Evolutionary conservation across 37 sponge, comb jelly and placozoan species (phyloP).

Genomic region (Cladorhizidae sp.): DNA sequence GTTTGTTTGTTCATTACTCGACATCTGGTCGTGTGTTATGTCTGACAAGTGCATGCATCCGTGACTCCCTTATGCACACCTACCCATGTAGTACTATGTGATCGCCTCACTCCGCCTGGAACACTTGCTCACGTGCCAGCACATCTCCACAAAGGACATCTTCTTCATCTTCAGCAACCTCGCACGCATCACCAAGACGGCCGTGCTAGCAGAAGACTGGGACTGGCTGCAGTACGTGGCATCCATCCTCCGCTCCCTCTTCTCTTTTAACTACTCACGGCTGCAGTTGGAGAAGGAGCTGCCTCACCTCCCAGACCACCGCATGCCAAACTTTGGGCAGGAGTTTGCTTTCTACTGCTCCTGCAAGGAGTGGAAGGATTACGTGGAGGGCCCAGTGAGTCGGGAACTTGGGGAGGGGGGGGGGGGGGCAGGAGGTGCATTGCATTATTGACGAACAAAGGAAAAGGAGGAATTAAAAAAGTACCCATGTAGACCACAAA

Average conservation of each 20-base stretch:
- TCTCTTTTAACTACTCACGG: neutral
- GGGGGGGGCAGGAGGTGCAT: no score
- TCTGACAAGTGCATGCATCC: neutral
- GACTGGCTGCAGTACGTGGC: slow-evolving; percentile 57
- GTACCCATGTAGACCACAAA: no score
- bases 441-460: no score
- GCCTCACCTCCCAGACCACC: slow-evolving; percentile 37
- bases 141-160: slow-evolving; percentile 6
- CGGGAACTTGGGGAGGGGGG: no score
- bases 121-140: slow-evolving; percentile 6
- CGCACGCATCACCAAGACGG: neutral
- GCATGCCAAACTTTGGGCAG: slow-evolving; percentile 49
- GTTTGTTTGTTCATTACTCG: neutral
- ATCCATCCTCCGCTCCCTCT: slow-evolving; percentile 20
- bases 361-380: slow-evolving; percentile 59
- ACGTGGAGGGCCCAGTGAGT: slow-evolving; percentile 53
- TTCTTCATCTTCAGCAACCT: slow-evolving; percentile 34
- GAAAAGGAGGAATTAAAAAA: no score
- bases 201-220: slow-evolving; percentile 11
- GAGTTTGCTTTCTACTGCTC: slow-evolving; percentile 50
- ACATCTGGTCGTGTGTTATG: neutral
- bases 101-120: slow-evolving; percentile 29
- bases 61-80: neutral
- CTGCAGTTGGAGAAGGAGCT: slow-evolving; percentile 19
- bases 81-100: slow-evolving; percentile 39